Evolutionary conservation across 2,113 vertebrate genomes (phyloP).

Genomic region (Atherinomorus stipes): DNA sequence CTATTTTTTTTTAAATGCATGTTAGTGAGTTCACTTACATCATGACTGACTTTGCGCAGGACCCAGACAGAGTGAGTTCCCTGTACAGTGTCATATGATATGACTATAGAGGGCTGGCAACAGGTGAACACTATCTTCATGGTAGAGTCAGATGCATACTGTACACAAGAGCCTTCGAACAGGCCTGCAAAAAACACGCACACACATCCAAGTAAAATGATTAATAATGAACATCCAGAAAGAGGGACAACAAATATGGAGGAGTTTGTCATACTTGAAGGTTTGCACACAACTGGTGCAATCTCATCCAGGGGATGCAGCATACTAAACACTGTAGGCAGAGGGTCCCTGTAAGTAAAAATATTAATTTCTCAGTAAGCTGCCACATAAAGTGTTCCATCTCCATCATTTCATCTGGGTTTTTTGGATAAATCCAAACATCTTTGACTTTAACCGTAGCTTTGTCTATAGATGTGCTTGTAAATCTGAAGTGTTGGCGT

Average conservation of each 20-base stretch:
- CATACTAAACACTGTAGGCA: conserved; percentile 98
- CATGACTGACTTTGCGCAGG: conserved; percentile 90
- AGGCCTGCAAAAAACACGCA: conserved; percentile 75
- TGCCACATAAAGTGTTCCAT: neutral
- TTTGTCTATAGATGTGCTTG: neutral
- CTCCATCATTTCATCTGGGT: neutral
- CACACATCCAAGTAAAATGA: neutral
- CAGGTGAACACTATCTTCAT: conserved; percentile 91
- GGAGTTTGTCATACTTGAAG: conserved; percentile 83
- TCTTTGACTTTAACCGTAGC: neutral
- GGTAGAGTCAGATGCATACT: conserved; percentile 90
- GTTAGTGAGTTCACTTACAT: conserved; percentile 80
- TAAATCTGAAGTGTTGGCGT: neutral
- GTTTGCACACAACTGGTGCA: conserved; percentile 91
- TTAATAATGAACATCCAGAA: neutral
- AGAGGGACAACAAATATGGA: neutral
- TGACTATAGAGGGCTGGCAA: conserved; percentile 89
- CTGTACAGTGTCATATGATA: conserved; percentile 93
- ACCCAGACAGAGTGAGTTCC: conserved; percentile 91
- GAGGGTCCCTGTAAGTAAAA: conserved; percentile 86
- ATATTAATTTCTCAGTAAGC: neutral
- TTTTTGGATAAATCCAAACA: neutral
- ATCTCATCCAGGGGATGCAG: conserved; percentile 96
- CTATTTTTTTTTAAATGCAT: neutral
- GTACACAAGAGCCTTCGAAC: conserved; percentile 87